Percentiles rank a stretch among this genome's conserved stretches.
Evolutionary conservation across 2,888 invertebrate species (phyloP).

Genomic region (Drosophila nigricruria): DNA sequence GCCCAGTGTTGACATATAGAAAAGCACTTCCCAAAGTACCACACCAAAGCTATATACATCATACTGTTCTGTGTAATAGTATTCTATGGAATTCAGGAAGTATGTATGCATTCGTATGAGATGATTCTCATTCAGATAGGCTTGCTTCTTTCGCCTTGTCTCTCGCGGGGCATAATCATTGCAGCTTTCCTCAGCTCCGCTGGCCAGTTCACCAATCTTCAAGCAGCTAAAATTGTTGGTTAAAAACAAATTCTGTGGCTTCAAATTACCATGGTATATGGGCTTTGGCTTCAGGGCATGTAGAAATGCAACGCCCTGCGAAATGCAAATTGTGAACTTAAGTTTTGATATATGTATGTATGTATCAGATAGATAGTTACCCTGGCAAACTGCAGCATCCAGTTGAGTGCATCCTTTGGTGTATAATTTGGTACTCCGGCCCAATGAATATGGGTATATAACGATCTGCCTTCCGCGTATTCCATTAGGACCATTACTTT

Average conservation of each 20-base stretch:
- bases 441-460: conserved; percentile 13
- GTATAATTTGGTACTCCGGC: background rate
- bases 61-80: conserved; percentile 1
- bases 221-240: conserved; percentile 7
- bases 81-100: background rate
- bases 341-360: no score
- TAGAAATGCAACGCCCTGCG: conserved; percentile 18
- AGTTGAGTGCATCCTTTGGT: conserved; percentile 4
- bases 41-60: conserved; percentile 26
- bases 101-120: background rate
- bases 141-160: background rate
- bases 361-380: background rate
- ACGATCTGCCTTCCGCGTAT: conserved; percentile 2
- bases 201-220: conserved; percentile 20
- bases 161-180: background rate
- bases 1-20: background rate
- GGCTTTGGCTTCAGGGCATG: conserved; percentile 8
- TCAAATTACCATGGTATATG: conserved; percentile 20
- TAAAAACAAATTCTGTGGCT: conserved; percentile 20
- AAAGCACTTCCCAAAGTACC: conserved; percentile 17
- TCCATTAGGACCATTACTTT: conserved; percentile 19
- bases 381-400: conserved; percentile 23
- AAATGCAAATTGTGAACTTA: no score
- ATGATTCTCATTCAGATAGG: background rate
- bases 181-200: background rate